Evolutionary conservation across 2,113 vertebrate genomes (phyloP), one percentile per base, ranked within the genome.

Genomic region (Datnioides undecimradiatus): DNA sequence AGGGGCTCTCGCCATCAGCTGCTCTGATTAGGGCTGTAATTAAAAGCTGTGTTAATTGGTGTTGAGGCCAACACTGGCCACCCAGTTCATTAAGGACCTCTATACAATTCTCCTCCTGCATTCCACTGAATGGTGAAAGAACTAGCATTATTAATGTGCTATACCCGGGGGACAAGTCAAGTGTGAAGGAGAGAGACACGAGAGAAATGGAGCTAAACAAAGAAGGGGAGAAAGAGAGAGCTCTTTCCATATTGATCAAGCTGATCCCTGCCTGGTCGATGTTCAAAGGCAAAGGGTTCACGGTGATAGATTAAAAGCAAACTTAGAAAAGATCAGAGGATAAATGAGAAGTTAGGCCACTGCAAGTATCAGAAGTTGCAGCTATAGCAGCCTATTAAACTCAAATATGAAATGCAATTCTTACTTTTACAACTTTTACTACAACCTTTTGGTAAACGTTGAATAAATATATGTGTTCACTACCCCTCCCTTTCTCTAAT

Each of bases 41-140:
- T 98, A 98, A 98, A 96, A 95, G 94, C 95, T 90, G 95, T 95
- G 97, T 95, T 99, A 98, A 98, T 98, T 97, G 96, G 95, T 96
- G 94, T 94, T 92, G 90, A 95, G 93, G 94, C 94, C 94, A 96
- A 94, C 88, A 84, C 57, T 92, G 95, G 96, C 94, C 93, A 95
- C 74, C 81, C 93, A 95, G 94, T 95, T 94, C 95, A 97, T 97
- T 96, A 95, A 95, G 93, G 93, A 88, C 89, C 91, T 92, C 94
- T 75, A 67, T 73, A 64, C 92, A 93, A 95, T 78, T 60, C 71
- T 73, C 76, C 72, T 40, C 54, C 41, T 77, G 80, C 73, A 84
- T 88, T 87, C 78, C 79, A 72, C 38, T 87, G 75, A 90, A 95
- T 95, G 94, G 94, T 89, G 46, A 87, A 92, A 93, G 91, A 92